Base-by-base conservation (phyloP, 2,797 vertebrate species). In the Urophycis tenuis region DNA sequence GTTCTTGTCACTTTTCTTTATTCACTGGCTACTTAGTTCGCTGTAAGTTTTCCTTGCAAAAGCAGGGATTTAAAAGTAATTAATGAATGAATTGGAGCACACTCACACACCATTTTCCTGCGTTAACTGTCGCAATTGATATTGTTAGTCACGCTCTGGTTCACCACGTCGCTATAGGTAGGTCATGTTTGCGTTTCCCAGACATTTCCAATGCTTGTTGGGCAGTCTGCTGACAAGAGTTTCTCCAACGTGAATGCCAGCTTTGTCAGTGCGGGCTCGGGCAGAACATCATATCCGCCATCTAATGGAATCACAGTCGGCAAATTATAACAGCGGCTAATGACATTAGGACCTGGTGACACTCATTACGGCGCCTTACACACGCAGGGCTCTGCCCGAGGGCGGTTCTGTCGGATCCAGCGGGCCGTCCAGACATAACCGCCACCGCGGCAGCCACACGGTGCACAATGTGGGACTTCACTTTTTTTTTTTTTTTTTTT, bases 261-360 rank as follows among this genome's bases (percentile, higher is more conserved):
- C 87, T 92, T 93, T 93, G 91, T 94, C 84, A 73, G 74, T 7
- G 10, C 83, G 78, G 83, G 82, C 87, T 89, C 84, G 10, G 70
- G 87, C 86, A 90, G 87, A 90, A 87, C 86, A 88, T 81, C 87
- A 81, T 86, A 88, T 90, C 88, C 85, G 89, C 83, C 70, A 72
- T 81, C 85, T 93, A 94, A 94, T 92, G 83, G 83, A 92, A 94
- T 94, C 91, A 92, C 83, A 89, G 86, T 90, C 87, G 91, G 82
- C 88, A 78, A 92, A 93, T 93, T 92, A 91, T 86, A 80, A 83
- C 78, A 80, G 83, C 29, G 72, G 82, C 85, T 93, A 92, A 94
- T 90, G 81, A 82, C 85, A 93, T 94, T 93, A 94, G 83, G 88
- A 93, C 88, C 93, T 91, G 92, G 88, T 94, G 94, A 94, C 90